Conservation (phyloP, 2,797 vertebrate genomes). For the Eospalax fontanierii region DNA sequence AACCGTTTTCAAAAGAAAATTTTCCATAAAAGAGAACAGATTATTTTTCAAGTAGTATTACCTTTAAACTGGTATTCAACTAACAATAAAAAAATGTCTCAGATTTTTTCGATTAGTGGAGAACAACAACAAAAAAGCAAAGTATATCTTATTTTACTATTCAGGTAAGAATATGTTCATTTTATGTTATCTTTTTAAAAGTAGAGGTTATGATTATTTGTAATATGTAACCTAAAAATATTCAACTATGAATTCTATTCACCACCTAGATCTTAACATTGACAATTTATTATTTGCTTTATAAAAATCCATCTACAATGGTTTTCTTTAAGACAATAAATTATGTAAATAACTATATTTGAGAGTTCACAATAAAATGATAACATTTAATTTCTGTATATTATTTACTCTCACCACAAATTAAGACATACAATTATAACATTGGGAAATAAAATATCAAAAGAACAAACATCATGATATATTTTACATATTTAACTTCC, state of each 20-base stretch:
- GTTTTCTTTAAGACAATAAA: no score
- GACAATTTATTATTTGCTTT: no score
- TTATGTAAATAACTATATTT: neutral
- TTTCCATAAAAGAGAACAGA: constrained; percentile 47
- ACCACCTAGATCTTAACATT: neutral
- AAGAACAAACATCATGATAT: constrained; percentile 52
- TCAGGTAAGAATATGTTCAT: neutral
- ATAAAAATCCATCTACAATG: no score
- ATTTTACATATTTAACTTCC: constrained; percentile 47
- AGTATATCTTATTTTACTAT: constrained; percentile 27
- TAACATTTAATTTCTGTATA: neutral
- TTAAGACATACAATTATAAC: neutral
- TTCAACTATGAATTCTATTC: constrained; percentile 14
- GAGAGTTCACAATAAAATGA: neutral
- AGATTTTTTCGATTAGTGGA: constrained; percentile 53
- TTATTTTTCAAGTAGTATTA: constrained; percentile 30
- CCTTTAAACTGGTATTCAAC: constrained; percentile 39
- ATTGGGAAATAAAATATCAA: constrained; percentile 43
- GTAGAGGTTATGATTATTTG: neutral
- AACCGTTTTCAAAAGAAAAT: constrained; percentile 57
- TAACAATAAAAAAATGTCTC: constrained; percentile 36
- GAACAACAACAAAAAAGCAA: constrained; percentile 26
- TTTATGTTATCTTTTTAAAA: constrained; percentile 27
- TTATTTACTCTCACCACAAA: neutral
- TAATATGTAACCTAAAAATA: neutral